These are phyloP conservation scores for Takifugu ocellatus DNA, from an alignment of 2,797 vertebrate genomes.

Conservation along the genomic window DNA sequence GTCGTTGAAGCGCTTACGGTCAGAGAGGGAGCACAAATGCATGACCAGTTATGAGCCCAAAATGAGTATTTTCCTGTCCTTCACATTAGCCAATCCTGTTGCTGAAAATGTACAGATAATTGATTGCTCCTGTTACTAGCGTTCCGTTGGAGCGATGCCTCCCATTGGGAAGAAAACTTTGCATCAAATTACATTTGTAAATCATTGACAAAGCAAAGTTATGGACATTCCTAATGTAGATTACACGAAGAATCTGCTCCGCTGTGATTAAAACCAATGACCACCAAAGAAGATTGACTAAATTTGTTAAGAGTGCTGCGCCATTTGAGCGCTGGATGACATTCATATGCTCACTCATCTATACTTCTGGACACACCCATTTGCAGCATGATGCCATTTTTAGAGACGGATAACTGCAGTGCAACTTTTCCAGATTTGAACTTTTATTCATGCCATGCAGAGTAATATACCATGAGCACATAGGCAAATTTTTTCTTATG, in stretches of 20 bases:
- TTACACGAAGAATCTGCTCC: constrained; percentile 13
- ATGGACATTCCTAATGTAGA: constrained; percentile 6
- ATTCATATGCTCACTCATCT: constrained; percentile 35
- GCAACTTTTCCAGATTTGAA: constrained; percentile 52
- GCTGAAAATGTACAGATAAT: constrained; percentile 7
- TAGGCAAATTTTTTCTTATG: constrained; percentile 40
- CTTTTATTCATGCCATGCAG: constrained; percentile 50
- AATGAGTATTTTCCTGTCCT: constrained; percentile 16
- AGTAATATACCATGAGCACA: constrained; percentile 45
- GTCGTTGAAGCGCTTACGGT: constrained; percentile 21
- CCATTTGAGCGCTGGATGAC: constrained; percentile 10
- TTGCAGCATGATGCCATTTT: constrained; percentile 57
- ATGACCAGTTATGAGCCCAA: constrained; percentile 27
- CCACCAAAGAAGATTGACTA: constrained; percentile 5
- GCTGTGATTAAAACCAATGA: constrained; percentile 18
- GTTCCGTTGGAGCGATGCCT: neutral
- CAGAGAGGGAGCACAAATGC: constrained; percentile 29
- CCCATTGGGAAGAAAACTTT: neutral
- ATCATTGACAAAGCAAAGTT: constrained; percentile 13
- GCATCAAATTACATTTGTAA: constrained; percentile 18
- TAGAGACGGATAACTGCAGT: constrained; percentile 59
- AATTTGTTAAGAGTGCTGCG: constrained; percentile 17
- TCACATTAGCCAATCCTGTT: constrained; percentile 18
- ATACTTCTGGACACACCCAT: constrained; percentile 46
- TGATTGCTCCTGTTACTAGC: constrained; percentile 11